Percentiles rank a stretch among this genome's conserved stretches.
Evolutionary conservation across 1,140 invertebrate genomes (phyloP).

Genomic region (Drosophila lacteicornis): DNA sequence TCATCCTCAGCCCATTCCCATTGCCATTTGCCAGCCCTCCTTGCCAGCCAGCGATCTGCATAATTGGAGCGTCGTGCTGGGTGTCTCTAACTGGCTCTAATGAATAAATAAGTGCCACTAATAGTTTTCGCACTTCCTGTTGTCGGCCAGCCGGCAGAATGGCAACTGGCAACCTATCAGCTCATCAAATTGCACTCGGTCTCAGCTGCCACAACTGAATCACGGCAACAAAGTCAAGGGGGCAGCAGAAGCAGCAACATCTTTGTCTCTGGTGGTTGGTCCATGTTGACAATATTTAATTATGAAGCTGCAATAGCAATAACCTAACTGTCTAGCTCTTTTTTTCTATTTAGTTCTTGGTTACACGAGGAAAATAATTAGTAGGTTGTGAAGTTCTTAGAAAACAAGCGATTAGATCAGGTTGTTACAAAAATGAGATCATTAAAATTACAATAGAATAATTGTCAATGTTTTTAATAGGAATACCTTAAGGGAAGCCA

Average conservation of each 20-base stretch:
- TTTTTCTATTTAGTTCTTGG: constrained; percentile 1
- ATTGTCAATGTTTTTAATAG: too few relatives aligned
- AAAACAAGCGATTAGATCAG: too few relatives aligned
- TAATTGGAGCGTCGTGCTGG: constrained; percentile 68
- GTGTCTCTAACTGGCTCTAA: constrained; percentile 82
- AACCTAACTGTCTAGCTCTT: constrained; percentile 51
- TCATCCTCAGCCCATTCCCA: neutral
- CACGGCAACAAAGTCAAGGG: constrained; percentile 23
- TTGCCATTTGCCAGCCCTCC: neutral
- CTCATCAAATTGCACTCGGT: constrained; percentile 62
- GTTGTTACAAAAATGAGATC: too few relatives aligned
- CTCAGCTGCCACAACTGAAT: constrained; percentile 40
- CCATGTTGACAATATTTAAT: constrained; percentile 79
- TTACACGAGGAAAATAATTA: constrained; percentile 18
- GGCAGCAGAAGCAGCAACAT: constrained; percentile 19
- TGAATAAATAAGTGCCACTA: constrained; percentile 83
- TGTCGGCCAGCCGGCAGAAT: constrained; percentile 39
- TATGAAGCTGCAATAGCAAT: constrained; percentile 52
- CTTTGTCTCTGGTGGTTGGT: constrained; percentile 3
- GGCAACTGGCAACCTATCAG: constrained; percentile 22
- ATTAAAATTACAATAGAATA: too few relatives aligned
- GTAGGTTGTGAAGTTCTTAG: constrained; percentile 14
- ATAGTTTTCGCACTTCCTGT: constrained; percentile 83
- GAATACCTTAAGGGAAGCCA: too few relatives aligned
- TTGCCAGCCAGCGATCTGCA: constrained; percentile 44